Evolutionary conservation across 2,797 vertebrate genomes (phyloP).

Genomic region (Anomalospiza imberbis): DNA sequence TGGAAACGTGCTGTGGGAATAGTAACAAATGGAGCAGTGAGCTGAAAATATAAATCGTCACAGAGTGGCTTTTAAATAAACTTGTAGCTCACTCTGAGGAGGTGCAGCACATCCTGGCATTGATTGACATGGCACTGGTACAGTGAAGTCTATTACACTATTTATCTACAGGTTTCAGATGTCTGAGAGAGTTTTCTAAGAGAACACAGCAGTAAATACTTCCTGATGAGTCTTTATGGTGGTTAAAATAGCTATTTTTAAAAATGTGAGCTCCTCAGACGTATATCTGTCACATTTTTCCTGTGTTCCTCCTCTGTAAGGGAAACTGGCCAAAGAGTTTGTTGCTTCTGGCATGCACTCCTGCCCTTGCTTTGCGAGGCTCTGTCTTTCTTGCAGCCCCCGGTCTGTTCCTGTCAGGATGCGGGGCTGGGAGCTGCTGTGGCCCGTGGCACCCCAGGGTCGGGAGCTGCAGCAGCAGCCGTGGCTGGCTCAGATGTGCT

Average conservation of each 20-base stretch:
- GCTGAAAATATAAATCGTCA: not conserved
- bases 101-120: not conserved
- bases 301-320: not conserved
- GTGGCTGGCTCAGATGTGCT: fast-evolving
- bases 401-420: not conserved
- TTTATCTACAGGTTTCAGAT: not conserved
- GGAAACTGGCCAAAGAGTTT: not conserved
- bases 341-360: not conserved
- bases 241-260: not conserved
- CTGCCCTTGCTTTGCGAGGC: not conserved
- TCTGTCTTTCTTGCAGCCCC: not conserved
- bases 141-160: not conserved
- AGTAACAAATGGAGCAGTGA: not conserved
- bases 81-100: not conserved
- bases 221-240: not conserved
- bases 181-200: not conserved
- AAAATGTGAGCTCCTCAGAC: not conserved
- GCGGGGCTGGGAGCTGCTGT: not conserved
- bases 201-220: not conserved
- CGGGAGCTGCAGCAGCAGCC: not conserved
- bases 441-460: fast-evolving
- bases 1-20: not conserved
- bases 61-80: not conserved
- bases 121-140: not conserved
- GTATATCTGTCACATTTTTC: fast-evolving